Evolutionary conservation across 2,113 vertebrate species (phyloP), one percentile per base, ranked within the genome.

Genomic region (Vicugna pacos): DNA sequence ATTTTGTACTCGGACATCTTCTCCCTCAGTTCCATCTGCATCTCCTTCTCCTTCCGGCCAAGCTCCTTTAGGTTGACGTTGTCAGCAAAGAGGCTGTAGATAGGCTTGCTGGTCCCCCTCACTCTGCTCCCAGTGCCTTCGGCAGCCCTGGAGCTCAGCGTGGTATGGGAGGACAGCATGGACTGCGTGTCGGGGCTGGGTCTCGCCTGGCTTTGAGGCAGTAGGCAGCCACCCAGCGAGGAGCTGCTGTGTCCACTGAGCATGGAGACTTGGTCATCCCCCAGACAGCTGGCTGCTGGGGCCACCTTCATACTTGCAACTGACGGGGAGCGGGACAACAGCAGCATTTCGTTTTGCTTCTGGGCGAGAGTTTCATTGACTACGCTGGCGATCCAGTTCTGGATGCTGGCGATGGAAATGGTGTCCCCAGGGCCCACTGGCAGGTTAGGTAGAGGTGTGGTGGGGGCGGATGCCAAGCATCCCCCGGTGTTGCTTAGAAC

Each of bases 371-470:
- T 99, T 97, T 99, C 99, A 1, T 98, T 99, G 88, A 99, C 99
- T 0, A 99, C 99, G 0, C 98, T 99, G 48, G 99, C 99, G 0
- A 99, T 99, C 99, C 99, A 99, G 98, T 99, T 99, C 97, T 99
- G 99, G 96, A 99, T 99, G 90, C 99, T 99, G 70, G 99, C 98
- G 19, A 99, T 98, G 88, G 99, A 99, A 82, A 99, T 98, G 88
- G 99, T 98, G 26, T 99, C 99, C 82, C 99, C 99, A 1, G 99
- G 99, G 42, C 99, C 99, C 20, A 99, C 98, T 4, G 98, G 98
- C 12, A 99, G 97, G 13, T 97, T 98, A 8, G 99, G 99, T 88
- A 98, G 97, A 0, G 99, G 98, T 2, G 98, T 76, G 38, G 98
- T 91, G 20, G 98, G 97, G 13, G 95, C 81, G 62, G 98, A 46